Percentiles rank a stretch among this genome's conserved stretches.
Conservation (phyloP, 1,140 invertebrate species). For the Hestina assimilis region DNA sequence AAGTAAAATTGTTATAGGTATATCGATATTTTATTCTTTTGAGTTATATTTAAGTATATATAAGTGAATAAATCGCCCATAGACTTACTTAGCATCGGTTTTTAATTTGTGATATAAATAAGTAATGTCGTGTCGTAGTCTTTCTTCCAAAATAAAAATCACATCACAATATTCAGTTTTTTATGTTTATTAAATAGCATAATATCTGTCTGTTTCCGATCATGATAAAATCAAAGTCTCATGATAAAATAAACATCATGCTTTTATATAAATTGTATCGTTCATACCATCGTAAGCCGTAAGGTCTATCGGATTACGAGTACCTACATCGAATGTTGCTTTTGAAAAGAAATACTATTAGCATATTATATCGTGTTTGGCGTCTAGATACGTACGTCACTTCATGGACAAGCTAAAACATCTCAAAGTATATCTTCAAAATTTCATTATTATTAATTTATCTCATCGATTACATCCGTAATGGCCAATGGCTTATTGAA, state of each 20-base stretch:
- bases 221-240: neutral
- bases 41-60: too few species aligned
- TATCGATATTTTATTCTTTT: too few species aligned
- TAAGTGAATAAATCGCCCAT: too few species aligned
- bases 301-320: neutral
- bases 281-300: neutral
- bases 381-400: neutral
- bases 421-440: slow-evolving; percentile 14
- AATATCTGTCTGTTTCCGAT: neutral
- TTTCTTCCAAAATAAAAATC: neutral
- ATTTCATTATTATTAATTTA: slow-evolving; percentile 36
- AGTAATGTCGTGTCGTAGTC: too few species aligned
- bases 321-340: neutral
- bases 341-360: slow-evolving; percentile 1
- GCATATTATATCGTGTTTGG: neutral
- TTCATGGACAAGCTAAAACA: neutral
- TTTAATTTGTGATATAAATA: too few species aligned
- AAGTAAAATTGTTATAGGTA: too few species aligned
- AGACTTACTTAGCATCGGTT: too few species aligned
- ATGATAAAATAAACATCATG: neutral
- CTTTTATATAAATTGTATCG: neutral
- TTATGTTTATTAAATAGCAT: neutral
- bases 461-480: slow-evolving; percentile 54
- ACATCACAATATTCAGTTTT: too few species aligned
- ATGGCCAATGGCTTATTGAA: slow-evolving; percentile 72